Conservation (phyloP, 2,113 vertebrate genomes). For the Ondatra zibethicus region DNA sequence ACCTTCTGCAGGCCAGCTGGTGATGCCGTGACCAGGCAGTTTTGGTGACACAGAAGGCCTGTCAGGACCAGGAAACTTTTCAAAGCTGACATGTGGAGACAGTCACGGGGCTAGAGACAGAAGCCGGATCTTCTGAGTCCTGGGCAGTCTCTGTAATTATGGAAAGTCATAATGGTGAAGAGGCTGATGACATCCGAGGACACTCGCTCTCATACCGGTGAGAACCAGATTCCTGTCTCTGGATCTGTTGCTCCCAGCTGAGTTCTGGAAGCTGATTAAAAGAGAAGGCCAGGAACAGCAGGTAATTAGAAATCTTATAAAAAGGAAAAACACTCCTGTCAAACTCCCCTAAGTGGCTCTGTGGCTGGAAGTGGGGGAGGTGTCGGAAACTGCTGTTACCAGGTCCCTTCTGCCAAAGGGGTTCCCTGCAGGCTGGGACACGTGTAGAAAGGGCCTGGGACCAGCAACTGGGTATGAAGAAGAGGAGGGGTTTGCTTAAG, state of each 20-base stretch:
- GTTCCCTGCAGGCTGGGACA: neutral
- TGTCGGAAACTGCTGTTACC: neutral
- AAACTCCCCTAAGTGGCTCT: constrained; percentile 42
- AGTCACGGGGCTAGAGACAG: neutral
- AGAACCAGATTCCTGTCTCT: constrained; percentile 62
- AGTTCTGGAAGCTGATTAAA: constrained; percentile 76
- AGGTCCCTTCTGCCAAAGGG: neutral
- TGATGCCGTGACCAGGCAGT: neutral
- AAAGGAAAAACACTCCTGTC: constrained; percentile 59
- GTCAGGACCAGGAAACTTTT: neutral
- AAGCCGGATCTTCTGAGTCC: constrained; percentile 28
- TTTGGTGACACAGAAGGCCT: neutral
- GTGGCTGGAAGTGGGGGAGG: constrained; percentile 51
- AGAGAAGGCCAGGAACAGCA: constrained; percentile 64
- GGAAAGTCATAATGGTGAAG: constrained; percentile 2
- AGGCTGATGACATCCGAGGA: constrained; percentile 18
- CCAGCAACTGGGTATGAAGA: neutral
- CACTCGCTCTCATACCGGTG: constrained; percentile 20
- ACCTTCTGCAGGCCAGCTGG: neutral
- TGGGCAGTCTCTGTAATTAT: constrained; percentile 55
- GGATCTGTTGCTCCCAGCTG: constrained; percentile 59
- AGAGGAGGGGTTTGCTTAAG: neutral
- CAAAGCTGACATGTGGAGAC: constrained; percentile 2
- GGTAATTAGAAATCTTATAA: constrained; percentile 75
- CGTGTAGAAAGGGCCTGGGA: neutral